A percentile compares a stretch with the other conserved stretches of the same genome.
Conservation (phyloP, 2,113 vertebrate species). For the Bettongia penicillata region DNA sequence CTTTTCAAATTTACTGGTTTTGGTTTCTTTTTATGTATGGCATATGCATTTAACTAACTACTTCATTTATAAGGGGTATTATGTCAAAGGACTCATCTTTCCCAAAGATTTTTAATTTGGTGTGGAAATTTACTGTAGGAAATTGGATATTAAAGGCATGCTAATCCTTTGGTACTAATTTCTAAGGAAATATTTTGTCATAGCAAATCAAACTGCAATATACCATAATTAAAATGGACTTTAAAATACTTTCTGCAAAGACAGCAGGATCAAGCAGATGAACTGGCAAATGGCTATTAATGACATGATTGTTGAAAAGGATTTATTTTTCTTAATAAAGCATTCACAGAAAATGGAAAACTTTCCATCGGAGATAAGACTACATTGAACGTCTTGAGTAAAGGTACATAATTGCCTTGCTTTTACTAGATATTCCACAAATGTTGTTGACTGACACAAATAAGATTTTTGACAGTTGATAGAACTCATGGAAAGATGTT, state of each 20-base stretch:
- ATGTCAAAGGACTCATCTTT: not conserved
- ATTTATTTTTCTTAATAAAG: conserved; percentile 17
- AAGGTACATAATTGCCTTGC: not conserved
- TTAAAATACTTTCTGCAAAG: not conserved
- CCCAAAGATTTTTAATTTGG: conserved; percentile 31
- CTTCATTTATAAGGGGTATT: not conserved
- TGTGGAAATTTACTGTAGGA: conserved; percentile 5
- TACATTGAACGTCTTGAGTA: not conserved
- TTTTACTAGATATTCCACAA: not conserved
- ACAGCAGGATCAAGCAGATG: not conserved
- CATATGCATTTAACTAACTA: conserved; percentile 26
- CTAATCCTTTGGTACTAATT: conserved; percentile 30
- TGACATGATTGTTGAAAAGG: not conserved
- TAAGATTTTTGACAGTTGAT: not conserved
- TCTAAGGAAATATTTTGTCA: conserved; percentile 37
- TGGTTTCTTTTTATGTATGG: not conserved
- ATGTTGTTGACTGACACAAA: not conserved
- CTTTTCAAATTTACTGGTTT: conserved; percentile 1
- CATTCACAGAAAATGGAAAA: not conserved
- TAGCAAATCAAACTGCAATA: not conserved
- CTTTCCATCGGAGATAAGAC: not conserved
- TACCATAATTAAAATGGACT: not conserved
- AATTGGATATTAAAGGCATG: conserved; percentile 16
- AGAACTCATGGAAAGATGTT: not conserved
- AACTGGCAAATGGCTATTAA: not conserved